phyloP scores from a whole-genome alignment of 2,888 invertebrate species.

The Horisme vitalbata region DNA sequence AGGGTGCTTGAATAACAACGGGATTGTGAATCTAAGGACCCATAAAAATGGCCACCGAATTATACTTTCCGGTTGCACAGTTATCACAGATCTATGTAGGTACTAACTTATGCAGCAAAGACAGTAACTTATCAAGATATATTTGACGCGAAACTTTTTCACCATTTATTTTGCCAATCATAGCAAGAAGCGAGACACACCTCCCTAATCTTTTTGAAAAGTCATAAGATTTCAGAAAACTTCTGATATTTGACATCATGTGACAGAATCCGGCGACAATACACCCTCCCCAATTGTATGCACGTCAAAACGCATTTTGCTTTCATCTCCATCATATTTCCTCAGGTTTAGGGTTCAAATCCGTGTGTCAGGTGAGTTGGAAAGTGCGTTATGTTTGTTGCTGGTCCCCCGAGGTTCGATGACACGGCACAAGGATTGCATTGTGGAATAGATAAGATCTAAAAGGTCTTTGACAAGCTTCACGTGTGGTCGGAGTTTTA shows the following conservation, averaged over 20 bases:
- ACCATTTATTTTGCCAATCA: slow-evolving; percentile 44
- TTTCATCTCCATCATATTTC: slow-evolving; percentile 16
- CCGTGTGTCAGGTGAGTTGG: slow-evolving; percentile 28
- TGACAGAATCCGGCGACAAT: slow-evolving; percentile 33
- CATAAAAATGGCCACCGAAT: background rate
- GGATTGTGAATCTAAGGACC: no score
- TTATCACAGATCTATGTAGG: no score
- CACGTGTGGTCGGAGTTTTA: slow-evolving; percentile 65
- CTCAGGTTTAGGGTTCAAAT: slow-evolving; percentile 33
- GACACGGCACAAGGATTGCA: slow-evolving; percentile 47
- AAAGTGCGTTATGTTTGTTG: slow-evolving; percentile 23
- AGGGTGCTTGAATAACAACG: no score
- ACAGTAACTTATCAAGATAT: no score
- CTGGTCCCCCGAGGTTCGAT: slow-evolving; percentile 49
- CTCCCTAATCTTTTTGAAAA: no score
- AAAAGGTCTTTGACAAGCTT: slow-evolving; percentile 51
- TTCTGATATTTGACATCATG: slow-evolving; percentile 20
- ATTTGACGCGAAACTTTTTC: no score
- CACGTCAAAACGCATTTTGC: slow-evolving; percentile 31
- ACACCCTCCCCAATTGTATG: slow-evolving; percentile 17
- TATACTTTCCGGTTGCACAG: background rate
- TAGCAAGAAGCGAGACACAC: no score
- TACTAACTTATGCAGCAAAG: no score
- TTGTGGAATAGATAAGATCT: slow-evolving; percentile 68
- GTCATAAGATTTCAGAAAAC: slow-evolving; percentile 9